phyloP scores from a whole-genome alignment of 2,888 invertebrate species.

The Dicranocentrus wangi region DNA sequence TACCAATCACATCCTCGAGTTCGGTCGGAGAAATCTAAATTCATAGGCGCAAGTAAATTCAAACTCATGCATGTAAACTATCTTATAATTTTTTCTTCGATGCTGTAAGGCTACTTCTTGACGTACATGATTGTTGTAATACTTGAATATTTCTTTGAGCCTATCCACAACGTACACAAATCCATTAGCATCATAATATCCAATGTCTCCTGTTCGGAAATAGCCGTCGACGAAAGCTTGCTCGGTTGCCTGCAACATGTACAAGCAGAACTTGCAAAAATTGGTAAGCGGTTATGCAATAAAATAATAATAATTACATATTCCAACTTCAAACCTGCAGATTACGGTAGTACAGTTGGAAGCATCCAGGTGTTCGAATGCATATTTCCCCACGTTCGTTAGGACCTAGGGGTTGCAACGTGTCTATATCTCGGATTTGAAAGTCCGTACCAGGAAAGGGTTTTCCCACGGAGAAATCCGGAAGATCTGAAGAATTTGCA shows the following conservation, averaged over 20 bases:
- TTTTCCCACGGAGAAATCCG: constrained; percentile 51
- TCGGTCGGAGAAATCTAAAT: constrained; percentile 69
- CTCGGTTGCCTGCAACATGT: constrained; percentile 47
- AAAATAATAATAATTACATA: too few species aligned
- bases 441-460: constrained; percentile 47
- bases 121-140: constrained; percentile 63
- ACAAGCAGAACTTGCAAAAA: background rate
- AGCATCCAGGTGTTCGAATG: constrained; percentile 6
- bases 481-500: constrained; percentile 25
- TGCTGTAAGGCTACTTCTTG: background rate
- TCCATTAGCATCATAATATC: constrained; percentile 59
- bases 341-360: constrained; percentile 48
- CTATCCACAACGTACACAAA: constrained; percentile 67
- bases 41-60: background rate
- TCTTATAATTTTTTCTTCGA: background rate
- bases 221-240: constrained; percentile 62
- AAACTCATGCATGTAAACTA: background rate
- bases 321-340: background rate
- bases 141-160: constrained; percentile 69
- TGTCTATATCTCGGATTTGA: constrained; percentile 49
- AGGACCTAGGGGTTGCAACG: constrained; percentile 29
- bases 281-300: background rate
- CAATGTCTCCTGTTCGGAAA: constrained; percentile 66
- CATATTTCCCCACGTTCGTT: constrained; percentile 53
- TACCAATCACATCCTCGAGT: constrained; percentile 65